These are phyloP conservation scores for Tursiops truncatus DNA, from an alignment of 2,113 vertebrate species.

Conservation along the genomic window DNA sequence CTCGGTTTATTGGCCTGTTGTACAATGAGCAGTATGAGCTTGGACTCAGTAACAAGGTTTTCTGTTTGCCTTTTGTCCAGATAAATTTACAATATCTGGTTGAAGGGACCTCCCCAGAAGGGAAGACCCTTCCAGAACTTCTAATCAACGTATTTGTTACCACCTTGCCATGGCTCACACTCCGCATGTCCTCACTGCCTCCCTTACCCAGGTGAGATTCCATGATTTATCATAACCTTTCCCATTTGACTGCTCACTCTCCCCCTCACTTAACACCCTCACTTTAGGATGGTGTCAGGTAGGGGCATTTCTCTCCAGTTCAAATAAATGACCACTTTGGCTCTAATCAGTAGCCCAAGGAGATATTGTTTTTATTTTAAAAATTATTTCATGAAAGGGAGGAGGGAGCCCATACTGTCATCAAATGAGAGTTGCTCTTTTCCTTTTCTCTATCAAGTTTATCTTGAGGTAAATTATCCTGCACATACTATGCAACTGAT, in stretches of 20 bases:
- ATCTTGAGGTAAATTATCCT: neutral
- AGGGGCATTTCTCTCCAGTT: neutral
- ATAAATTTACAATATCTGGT: neutral
- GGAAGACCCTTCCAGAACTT: neutral
- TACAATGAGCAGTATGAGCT: too few species aligned
- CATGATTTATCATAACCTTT: neutral
- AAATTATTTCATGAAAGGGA: neutral
- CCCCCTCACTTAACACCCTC: neutral
- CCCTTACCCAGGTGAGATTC: neutral
- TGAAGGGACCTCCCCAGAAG: neutral
- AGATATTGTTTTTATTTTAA: neutral
- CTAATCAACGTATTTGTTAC: neutral
- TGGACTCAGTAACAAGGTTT: too few species aligned
- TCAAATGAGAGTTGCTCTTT: neutral
- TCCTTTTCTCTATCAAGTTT: neutral
- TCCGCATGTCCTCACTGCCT: rapidly evolving
- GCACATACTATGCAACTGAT: neutral
- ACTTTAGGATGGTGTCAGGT: neutral
- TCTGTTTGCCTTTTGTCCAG: neutral
- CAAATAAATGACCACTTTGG: neutral
- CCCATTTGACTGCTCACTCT: too few species aligned
- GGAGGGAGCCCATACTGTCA: too few species aligned
- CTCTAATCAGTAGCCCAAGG: neutral
- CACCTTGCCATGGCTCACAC: neutral
- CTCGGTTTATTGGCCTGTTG: too few species aligned